Conservation (phyloP, 1,140 invertebrate genomes). For the Pogonognathellus flavescens region DNA sequence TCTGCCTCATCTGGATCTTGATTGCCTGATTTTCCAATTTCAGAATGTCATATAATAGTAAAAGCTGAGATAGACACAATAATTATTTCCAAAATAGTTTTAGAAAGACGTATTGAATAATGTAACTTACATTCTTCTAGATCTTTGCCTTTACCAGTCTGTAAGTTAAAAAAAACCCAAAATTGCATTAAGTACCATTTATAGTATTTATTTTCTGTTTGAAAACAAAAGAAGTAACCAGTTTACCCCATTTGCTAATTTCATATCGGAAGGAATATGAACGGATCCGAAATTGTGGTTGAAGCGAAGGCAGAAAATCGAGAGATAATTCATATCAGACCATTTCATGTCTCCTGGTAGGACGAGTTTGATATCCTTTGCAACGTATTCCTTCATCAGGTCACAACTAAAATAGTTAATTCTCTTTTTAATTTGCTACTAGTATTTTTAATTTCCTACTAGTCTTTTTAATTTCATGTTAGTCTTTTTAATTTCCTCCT, state of each 20-base stretch:
- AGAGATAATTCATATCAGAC: conserved; percentile 63
- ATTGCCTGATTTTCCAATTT: not conserved
- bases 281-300: conserved; percentile 66
- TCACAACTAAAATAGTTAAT: conserved; percentile 61
- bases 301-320: conserved; percentile 63
- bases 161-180: not conserved
- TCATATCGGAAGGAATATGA: conserved; percentile 57
- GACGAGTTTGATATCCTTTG: conserved; percentile 56
- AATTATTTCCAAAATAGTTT: not conserved
- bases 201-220: not conserved
- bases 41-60: not conserved
- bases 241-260: conserved; percentile 52
- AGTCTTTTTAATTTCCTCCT: too few species aligned
- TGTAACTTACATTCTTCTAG: conserved; percentile 54
- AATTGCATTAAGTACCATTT: not conserved
- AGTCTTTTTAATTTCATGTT: too few species aligned
- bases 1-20: conserved; percentile 19
- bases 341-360: conserved; percentile 64
- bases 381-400: conserved; percentile 55
- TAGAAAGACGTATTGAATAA: not conserved
- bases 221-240: not conserved
- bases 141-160: conserved; percentile 39
- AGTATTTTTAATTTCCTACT: too few species aligned
- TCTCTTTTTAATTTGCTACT: too few species aligned
- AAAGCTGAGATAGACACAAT: not conserved